Evolutionary conservation across 1,140 invertebrate genomes (phyloP), one percentile per base, ranked within the genome.

Genomic region (Aleiodes sp.): DNA sequence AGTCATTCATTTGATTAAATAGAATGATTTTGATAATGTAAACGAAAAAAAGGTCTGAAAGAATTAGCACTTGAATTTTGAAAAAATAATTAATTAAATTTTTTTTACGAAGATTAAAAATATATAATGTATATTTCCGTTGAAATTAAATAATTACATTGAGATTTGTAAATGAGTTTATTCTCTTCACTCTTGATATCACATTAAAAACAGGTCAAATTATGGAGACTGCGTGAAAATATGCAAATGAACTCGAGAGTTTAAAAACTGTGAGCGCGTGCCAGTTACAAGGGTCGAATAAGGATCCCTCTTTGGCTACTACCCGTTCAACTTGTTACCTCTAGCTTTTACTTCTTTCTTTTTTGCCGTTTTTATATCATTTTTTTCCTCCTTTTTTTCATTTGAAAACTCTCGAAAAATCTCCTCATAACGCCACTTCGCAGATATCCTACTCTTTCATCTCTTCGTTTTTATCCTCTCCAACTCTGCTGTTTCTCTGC

Each of bases 11-110:
- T 59, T 59, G 56, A 59, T 59, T 31, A 14, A 59, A 59, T 24
- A 35, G 60, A 39, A 24, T 19, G 60, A 62, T 39, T 37, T n/a
- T 41, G 28, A 39, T n/a, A 62, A 62, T 62, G 56, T 59, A 52
- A 52, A 52, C 46, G 26, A 24, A 52, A 3, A 21, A 12, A 52
- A 24, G 6, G 39, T 8, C 4, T 6, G 31, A 35, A 10, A 10
- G 31, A 10, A 10, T 4, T 4, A 10, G 31, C 4, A 10, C 31
- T 35, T 16, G 21, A 52, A 52, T 24, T 24, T 52, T 16, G 21
- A 52, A 52, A 24, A 24, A 52, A 52, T 24, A 52, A 52, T 52
- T 52, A n/a, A n/a, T n/a, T n/a, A n/a, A n/a, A n/a, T n/a, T n/a
- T n/a, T n/a, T n/a, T n/a, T n/a, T n/a, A n/a, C n/a, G n/a, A n/a